These are phyloP conservation scores for Macrotis lagotis DNA, from an alignment of 2,113 vertebrate genomes.

Conservation along the genomic window DNA sequence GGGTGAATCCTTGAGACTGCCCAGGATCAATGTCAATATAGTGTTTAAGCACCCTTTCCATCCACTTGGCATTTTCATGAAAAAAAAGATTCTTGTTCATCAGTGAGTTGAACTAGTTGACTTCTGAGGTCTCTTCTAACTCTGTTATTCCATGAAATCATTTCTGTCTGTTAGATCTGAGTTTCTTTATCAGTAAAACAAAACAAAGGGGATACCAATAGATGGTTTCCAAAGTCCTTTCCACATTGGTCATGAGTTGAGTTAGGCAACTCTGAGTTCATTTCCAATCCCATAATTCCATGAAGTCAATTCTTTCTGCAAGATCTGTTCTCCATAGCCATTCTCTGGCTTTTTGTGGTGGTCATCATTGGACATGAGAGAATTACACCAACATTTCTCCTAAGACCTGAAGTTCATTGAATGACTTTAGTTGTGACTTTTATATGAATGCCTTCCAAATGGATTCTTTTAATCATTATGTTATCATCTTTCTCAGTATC, in stretches of 20 bases:
- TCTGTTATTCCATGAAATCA: not conserved
- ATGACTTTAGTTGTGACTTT: not conserved
- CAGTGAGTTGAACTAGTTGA: not conserved
- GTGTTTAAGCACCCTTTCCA: too few species aligned
- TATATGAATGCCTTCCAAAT: conserved; percentile 18
- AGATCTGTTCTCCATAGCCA: not conserved
- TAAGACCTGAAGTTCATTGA: not conserved
- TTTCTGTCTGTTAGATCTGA: not conserved
- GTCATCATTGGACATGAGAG: not conserved
- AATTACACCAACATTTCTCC: not conserved
- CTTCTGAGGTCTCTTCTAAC: not conserved
- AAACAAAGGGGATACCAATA: not conserved
- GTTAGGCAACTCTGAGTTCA: not conserved
- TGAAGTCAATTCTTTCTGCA: not conserved
- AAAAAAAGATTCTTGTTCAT: not conserved
- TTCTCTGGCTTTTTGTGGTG: not conserved
- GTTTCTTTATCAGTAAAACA: not conserved
- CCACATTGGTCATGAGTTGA: not conserved
- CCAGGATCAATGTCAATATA: too few species aligned
- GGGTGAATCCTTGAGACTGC: too few species aligned
- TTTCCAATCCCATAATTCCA: not conserved
- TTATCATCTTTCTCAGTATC: conserved; percentile 63
- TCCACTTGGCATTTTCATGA: not conserved
- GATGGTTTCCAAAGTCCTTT: not conserved
- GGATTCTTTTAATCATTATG: not conserved